Base-by-base conservation (phyloP, 2,113 vertebrate species). In the Ptilonorhynchus violaceus region DNA sequence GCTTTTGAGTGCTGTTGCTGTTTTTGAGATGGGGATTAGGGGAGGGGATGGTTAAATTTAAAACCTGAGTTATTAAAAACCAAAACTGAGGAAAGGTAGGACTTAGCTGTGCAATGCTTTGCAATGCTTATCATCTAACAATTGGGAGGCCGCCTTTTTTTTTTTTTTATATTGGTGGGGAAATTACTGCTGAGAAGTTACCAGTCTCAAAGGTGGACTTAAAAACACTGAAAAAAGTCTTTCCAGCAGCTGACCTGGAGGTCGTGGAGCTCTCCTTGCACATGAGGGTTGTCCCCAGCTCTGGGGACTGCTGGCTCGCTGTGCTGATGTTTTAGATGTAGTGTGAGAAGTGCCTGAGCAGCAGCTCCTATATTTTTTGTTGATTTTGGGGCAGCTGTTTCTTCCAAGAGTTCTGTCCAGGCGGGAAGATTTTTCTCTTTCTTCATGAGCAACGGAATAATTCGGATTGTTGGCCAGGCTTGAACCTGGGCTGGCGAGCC, bases 391-490 rank as follows among this genome's bases (percentile, higher is more conserved):
- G 12, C 35, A 27, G 8, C 4, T 41, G 19, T 35, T 60, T 55
- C 15, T 60, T 63, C 59, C 23, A 52, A 15, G 7, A 42, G 42
- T 15, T 35, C 64, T 52, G 42, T 15, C 12, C 0, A 1, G 19
- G 15, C 7, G 2, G 41, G 9, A 75, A 23, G 22, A 22, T 7
- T 42, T 5, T 15, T 55, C 5, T 49, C 5, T 49, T 55, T 25
- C 20, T 20, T 78, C 13, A 4, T 2, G 24, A 42, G 7, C 0
- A 4, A 56, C 7, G 46, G 28, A 46, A n/a, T 21, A 18, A 21
- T 28, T 33, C 4, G 23, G 33, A 24, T 31, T 33, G 41, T 8
- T 21, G 0, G 0, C n/a, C 41, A 14, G 0, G 2, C 13, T 12
- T 15, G 15, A n/a, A 42, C 2, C 9, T 19, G 28, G 7, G 18